A percentile compares a stretch with the other conserved stretches of the same genome.
Evolutionary conservation across 2,113 vertebrate genomes (phyloP).

Genomic region (Indicator indicator): DNA sequence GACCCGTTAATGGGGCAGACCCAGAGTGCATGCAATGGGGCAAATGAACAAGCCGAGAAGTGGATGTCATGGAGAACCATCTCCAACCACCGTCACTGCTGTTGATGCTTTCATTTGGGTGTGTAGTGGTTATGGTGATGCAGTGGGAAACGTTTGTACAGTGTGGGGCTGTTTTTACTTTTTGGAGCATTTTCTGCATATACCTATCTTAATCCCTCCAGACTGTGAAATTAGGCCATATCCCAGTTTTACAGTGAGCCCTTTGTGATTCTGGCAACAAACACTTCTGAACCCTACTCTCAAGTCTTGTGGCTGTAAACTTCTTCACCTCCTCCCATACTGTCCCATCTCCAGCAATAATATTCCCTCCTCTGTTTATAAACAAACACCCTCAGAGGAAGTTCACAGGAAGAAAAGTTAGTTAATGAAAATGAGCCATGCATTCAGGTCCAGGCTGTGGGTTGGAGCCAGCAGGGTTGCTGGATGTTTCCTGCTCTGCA

Average conservation of each 20-base stretch:
- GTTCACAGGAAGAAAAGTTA: slow-evolving; percentile 50
- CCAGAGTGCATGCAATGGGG: neutral
- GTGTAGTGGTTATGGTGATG: slow-evolving; percentile 39
- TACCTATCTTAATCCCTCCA: slow-evolving; percentile 73
- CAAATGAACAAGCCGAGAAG: neutral
- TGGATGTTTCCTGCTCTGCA: slow-evolving; percentile 34
- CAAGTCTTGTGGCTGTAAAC: slow-evolving; percentile 30
- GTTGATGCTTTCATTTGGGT: neutral
- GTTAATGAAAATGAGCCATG: slow-evolving; percentile 45
- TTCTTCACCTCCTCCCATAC: slow-evolving; percentile 2
- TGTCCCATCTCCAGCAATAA: slow-evolving; percentile 51
- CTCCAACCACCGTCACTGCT: neutral
- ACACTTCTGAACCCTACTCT: slow-evolving; percentile 56
- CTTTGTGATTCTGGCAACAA: slow-evolving; percentile 75
- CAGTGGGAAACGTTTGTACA: slow-evolving; percentile 55
- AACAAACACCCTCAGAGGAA: slow-evolving; percentile 65
- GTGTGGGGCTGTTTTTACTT: slow-evolving; percentile 52
- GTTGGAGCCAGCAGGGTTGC: slow-evolving; percentile 30
- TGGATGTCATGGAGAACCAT: neutral
- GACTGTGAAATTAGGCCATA: slow-evolving; percentile 62
- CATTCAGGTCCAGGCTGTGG: neutral
- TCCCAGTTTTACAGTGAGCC: slow-evolving; percentile 66
- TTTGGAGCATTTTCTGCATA: slow-evolving; percentile 63
- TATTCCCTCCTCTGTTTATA: slow-evolving; percentile 73
- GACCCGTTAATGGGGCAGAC: neutral